A percentile compares a stretch with the other conserved stretches of the same genome.
phyloP scores from a whole-genome alignment of 2,797 vertebrate genomes.

The Onychomys torridus region DNA sequence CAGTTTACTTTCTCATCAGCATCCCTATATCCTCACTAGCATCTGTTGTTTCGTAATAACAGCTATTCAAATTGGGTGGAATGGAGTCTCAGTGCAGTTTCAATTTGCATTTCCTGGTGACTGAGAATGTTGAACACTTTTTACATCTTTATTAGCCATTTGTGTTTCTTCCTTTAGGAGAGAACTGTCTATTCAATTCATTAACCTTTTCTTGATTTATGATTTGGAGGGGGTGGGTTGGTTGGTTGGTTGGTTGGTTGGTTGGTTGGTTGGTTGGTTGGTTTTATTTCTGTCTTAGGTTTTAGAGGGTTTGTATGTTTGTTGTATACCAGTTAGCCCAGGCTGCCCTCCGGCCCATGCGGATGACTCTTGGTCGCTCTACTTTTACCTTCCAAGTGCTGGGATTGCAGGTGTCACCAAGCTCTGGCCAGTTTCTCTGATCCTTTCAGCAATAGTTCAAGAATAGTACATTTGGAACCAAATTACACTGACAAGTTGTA shows the following conservation, averaged over 20 bases:
- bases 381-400: not conserved
- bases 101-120: not conserved
- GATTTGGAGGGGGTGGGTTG: not conserved
- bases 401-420: not conserved
- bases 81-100: not conserved
- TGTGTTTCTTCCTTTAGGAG: not conserved
- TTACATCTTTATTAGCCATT: not conserved
- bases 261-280: not conserved
- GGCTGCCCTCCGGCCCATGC: not conserved
- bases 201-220: not conserved
- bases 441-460: slow-evolving; percentile 8
- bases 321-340: not conserved
- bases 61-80: not conserved
- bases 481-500: not conserved
- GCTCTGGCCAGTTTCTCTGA: not conserved
- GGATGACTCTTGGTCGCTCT: not conserved
- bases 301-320: not conserved
- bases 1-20: no score
- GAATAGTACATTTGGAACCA: not conserved
- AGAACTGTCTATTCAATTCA: not conserved
- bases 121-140: not conserved
- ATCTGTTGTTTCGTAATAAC: not conserved
- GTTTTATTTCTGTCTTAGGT: not conserved
- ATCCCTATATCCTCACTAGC: not conserved
- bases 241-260: not conserved